Evolutionary conservation across 2,888 invertebrate species (phyloP), one percentile per base, ranked within the genome.

Genomic region (Dorcus hopei): DNA sequence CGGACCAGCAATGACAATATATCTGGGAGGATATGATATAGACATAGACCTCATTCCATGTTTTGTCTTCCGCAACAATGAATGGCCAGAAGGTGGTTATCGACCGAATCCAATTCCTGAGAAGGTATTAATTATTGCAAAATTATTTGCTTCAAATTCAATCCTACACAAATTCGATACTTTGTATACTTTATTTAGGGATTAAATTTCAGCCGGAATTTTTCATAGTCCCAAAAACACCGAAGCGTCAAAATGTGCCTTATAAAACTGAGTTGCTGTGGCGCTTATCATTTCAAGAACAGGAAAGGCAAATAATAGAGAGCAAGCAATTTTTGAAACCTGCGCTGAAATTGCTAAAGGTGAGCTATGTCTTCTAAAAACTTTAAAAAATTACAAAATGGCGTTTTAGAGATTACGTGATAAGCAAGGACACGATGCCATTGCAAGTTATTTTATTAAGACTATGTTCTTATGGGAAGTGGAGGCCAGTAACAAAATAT

Each of bases 381-480:
- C 3, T 38, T 8, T 6, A 9, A 40, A n/a, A 9, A 8, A 42
- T 41, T 9, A 3, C n/a, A 16, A 16, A 23, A 26, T 51, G 65
- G 69, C 38, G 57, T 68, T 68, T 59, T 56, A 85, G 75, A 83
- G 82, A 72, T 67, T 85, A 2, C 79, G 84, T 3, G 82, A 84
- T 63, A 70, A 74, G 0, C 74, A 74, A 43, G 70, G 71, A 0
- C 80, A 82, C 78, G 64, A 74, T 1, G 72, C 72, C 8, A 76
- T 85, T 11, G 80, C 82, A 0, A 85, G 85, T 62, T 85, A 85
- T 63, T 83, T 80, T 52, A 80, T 85, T 1, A 85, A 85, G 68
- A 83, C 82, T 0, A 59, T 84, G 0, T 80, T 81, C 65, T 77
- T 81, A 51, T 80, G 79, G 74, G 79, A 80, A 9, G 60, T 69